Base-by-base conservation (phyloP, 2,888 invertebrate genomes). In the Amphipoea lucens region DNA sequence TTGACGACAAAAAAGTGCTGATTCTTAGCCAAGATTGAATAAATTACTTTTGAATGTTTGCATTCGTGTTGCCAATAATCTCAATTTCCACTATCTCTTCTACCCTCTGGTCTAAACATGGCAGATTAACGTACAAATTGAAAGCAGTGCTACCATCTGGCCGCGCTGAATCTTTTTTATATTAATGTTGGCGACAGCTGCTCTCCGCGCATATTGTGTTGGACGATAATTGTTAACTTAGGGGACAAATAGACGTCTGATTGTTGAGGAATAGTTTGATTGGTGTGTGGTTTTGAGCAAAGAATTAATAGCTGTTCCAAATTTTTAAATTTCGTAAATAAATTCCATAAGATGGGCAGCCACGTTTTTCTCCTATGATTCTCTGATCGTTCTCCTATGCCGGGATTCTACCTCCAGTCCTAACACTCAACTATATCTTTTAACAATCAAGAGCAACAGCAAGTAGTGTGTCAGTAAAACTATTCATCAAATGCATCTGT, bases 121-220 rank as follows among this genome's bases (percentile, higher is more conserved):
- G 79, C 78, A 73, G 76, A 86, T 90, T 87, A 87, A 80, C 84
- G 90, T 85, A 84, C 87, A 90, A 88, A 91, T 90, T 91, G 90
- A 82, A 88, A 87, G 79, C 86, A 80, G 88, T 87, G 86, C 85
- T 82, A 89, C 87, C 89, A 90, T 89, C 89, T 89, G 90, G 88
- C 79, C 86, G 88, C 77, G 76, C 86, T 74, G 87, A 89, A 94
- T 93, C 94, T 94, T 94, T 94, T 93, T 92, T 92, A 92, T 94
- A 94, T 94, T 94, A 94, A 94, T 93, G 94, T 89, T 79, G 88
- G 85, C 83, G 87, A 83, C 93, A 92, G 89, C 88, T 92, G 84
- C 45, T 74, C 63, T 79, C 81, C 78, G 76, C 76, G 72, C 85
- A 79, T 84, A 83, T 87, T 77, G 87, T 79, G 48, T 29, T 2